phyloP scores from a whole-genome alignment of 1,140 invertebrate species.

The Listronotus oregonensis region DNA sequence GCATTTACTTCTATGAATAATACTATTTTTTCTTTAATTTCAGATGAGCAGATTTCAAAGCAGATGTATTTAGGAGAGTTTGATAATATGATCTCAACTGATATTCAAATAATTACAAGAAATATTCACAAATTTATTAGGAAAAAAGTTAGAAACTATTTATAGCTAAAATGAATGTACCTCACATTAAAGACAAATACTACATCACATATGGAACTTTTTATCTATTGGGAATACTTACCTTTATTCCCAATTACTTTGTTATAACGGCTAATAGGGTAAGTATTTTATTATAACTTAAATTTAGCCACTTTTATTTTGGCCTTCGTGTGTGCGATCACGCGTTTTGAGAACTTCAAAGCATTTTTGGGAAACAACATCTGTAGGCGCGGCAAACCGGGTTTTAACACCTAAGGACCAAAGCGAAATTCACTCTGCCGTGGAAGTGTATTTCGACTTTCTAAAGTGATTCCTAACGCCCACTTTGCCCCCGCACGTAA shows the following conservation, averaged over 20 bases:
- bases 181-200: constrained; percentile 36
- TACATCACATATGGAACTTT: constrained; percentile 37
- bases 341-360: too few relatives aligned
- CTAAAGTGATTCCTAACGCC: too few relatives aligned
- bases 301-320: too few relatives aligned
- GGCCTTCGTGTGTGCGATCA: too few relatives aligned
- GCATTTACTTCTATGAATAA: too few relatives aligned
- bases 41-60: not conserved
- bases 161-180: constrained; percentile 6
- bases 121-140: not conserved
- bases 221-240: constrained; percentile 36
- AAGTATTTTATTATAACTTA: constrained; percentile 29
- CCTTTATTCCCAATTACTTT: constrained; percentile 36
- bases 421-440: too few relatives aligned
- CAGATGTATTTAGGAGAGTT: not conserved
- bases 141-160: constrained; percentile 11
- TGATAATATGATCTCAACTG: constrained; percentile 17
- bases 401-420: too few relatives aligned
- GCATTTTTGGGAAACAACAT: too few relatives aligned
- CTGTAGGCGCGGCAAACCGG: too few relatives aligned
- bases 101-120: not conserved
- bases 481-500: too few relatives aligned
- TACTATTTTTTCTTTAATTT: not conserved
- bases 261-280: constrained; percentile 38
- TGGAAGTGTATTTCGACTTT: too few relatives aligned